phyloP scores from a whole-genome alignment of 2,888 invertebrate genomes.

The Ommatoiulus sabulosus region DNA sequence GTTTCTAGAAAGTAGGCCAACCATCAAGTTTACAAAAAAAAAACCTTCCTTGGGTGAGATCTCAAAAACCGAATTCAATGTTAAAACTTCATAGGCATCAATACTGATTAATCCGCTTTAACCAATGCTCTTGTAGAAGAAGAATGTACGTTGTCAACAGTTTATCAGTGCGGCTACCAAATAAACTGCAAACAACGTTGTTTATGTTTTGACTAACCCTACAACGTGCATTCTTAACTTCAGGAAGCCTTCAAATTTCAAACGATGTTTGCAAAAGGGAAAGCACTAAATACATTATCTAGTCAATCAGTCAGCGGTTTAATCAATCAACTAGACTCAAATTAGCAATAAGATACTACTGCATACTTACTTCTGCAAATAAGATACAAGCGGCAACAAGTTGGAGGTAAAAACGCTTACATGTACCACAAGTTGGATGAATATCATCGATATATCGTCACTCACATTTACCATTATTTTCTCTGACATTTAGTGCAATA shows the following conservation, averaged over 20 bases:
- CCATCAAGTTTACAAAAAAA: background rate
- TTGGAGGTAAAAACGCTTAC: too few relatives aligned
- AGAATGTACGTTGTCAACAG: background rate
- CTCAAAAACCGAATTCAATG: background rate
- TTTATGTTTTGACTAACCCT: background rate
- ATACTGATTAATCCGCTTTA: background rate
- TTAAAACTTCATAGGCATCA: constrained; percentile 7
- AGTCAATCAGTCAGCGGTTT: too few relatives aligned
- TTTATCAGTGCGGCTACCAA: background rate
- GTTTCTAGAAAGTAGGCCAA: background rate
- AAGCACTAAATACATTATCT: too few relatives aligned
- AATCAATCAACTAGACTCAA: too few relatives aligned
- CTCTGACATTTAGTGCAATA: too few relatives aligned
- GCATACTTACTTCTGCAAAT: too few relatives aligned
- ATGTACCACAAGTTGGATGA: too few relatives aligned
- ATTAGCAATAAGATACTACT: too few relatives aligned
- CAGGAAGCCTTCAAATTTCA: background rate
- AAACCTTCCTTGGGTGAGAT: background rate
- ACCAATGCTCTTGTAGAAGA: background rate
- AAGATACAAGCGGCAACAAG: too few relatives aligned
- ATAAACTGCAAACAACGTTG: background rate
- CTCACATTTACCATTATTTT: too few relatives aligned
- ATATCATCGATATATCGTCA: too few relatives aligned
- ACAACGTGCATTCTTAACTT: background rate
- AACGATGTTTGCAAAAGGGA: background rate